These are phyloP conservation scores for Rhynchotus rufescens DNA, from an alignment of 2,797 vertebrate species.

Conservation along the genomic window DNA sequence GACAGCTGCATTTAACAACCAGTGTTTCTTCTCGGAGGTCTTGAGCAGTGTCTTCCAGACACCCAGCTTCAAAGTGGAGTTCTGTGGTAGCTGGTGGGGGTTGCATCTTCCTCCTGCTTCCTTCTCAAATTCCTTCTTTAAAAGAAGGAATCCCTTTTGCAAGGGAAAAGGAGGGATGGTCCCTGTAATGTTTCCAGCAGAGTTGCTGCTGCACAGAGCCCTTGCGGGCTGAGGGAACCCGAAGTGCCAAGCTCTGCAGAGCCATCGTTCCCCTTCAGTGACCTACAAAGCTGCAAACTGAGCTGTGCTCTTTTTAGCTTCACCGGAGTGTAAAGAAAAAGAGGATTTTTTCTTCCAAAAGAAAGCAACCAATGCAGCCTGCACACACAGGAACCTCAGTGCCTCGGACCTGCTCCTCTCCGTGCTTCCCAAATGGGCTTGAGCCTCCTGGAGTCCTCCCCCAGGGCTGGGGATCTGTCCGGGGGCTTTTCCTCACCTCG, in stretches of 20 bases:
- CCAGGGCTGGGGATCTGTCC: accelerated
- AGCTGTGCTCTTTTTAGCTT: constrained; percentile 23
- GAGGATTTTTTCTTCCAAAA: not conserved
- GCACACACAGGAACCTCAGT: accelerated
- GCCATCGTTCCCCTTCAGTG: constrained; percentile 34
- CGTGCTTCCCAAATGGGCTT: not conserved
- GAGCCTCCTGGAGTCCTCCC: not conserved
- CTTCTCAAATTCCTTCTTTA: not conserved
- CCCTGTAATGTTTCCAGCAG: accelerated
- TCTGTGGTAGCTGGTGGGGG: accelerated
- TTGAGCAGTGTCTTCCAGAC: not conserved
- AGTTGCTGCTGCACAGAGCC: not conserved
- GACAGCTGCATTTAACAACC: accelerated
- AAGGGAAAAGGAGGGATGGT: not conserved
- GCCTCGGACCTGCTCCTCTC: not conserved
- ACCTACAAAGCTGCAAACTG: constrained; percentile 50
- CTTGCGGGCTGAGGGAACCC: not conserved
- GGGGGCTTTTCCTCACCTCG: not conserved
- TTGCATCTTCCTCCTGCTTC: not conserved
- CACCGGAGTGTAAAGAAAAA: not conserved
- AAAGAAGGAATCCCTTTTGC: not conserved
- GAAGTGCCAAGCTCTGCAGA: not conserved
- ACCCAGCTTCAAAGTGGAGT: not conserved
- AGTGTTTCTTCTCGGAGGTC: not conserved
- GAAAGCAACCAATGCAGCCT: not conserved